A percentile compares a stretch with the other conserved stretches of the same genome.
phyloP scores from a whole-genome alignment of 1,140 invertebrate species.

The Plectus sambesii region DNA sequence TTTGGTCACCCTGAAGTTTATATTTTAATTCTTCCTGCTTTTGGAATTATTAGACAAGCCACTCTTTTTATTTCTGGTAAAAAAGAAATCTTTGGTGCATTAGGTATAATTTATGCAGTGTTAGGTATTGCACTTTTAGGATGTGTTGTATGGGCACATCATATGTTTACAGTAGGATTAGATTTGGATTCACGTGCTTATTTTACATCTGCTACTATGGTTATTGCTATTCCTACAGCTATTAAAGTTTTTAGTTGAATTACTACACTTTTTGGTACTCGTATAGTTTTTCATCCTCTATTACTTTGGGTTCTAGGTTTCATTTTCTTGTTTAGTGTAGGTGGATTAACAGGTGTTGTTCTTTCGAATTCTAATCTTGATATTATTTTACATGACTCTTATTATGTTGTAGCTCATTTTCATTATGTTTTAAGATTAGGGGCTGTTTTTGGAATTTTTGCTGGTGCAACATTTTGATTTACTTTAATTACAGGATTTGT shows the following conservation, averaged over 20 bases:
- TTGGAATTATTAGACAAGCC: conserved; percentile 42
- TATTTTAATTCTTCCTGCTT: conserved; percentile 56
- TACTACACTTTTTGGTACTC: conserved; percentile 44
- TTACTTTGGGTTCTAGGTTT: conserved; percentile 59
- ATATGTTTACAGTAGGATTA: conserved; percentile 57
- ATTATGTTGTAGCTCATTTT: conserved; percentile 65
- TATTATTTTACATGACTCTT: conserved; percentile 61
- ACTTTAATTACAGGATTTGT: conserved; percentile 55
- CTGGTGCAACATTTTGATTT: conserved; percentile 57
- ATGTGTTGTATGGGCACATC: conserved; percentile 47
- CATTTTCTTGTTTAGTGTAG: conserved; percentile 57
- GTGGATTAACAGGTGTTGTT: conserved; percentile 51
- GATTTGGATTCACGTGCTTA: conserved; percentile 61
- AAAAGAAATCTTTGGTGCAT: conserved; percentile 28
- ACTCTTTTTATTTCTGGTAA: conserved; percentile 29
- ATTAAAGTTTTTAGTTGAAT: conserved; percentile 58
- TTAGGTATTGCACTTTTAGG: conserved; percentile 45
- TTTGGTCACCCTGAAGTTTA: conserved; percentile 67
- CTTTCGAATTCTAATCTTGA: conserved; percentile 62
- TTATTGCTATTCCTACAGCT: conserved; percentile 53
- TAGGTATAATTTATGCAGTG: conserved; percentile 47
- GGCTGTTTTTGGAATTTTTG: conserved; percentile 60
- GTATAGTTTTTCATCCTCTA: conserved; percentile 51
- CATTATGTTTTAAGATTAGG: conserved; percentile 53
- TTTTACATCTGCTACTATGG: conserved; percentile 62